A percentile compares a stretch with the other conserved stretches of the same genome.
Evolutionary conservation across 2,888 invertebrate species (phyloP).

Genomic region (Sphecodes monilicornis): DNA sequence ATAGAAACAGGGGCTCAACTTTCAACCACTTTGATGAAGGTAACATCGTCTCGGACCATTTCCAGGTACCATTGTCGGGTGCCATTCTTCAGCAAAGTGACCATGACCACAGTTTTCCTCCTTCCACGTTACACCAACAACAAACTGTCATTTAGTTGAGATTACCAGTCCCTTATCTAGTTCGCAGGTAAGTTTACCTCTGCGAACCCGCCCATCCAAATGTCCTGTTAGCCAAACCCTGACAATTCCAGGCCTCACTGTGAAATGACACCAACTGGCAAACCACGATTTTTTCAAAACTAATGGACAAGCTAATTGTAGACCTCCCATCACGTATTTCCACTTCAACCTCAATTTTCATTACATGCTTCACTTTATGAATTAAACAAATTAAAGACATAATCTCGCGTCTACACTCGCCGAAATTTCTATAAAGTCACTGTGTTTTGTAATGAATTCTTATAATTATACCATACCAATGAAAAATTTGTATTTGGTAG

Average conservation of each 20-base stretch:
- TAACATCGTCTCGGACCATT: conserved; percentile 4
- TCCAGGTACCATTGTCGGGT: conserved; percentile 1
- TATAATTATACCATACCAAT: no score
- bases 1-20: neutral
- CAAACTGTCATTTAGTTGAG: conserved; percentile 13
- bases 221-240: neutral
- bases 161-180: conserved; percentile 19
- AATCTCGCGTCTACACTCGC: no score
- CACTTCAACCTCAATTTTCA: neutral
- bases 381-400: no score
- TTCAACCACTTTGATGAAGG: neutral
- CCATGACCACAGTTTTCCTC: conserved; percentile 1
- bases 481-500: no score
- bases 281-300: neutral
- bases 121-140: neutral
- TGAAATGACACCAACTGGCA: neutral
- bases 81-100: conserved; percentile 14
- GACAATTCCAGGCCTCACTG: neutral
- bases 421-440: no score
- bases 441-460: no score
- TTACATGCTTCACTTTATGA: neutral
- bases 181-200: conserved; percentile 7
- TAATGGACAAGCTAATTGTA: neutral
- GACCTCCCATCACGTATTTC: neutral
- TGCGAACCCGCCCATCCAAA: neutral